These are phyloP conservation scores for Ips typographus DNA, from an alignment of 1,140 invertebrate species.

Conservation along the genomic window DNA sequence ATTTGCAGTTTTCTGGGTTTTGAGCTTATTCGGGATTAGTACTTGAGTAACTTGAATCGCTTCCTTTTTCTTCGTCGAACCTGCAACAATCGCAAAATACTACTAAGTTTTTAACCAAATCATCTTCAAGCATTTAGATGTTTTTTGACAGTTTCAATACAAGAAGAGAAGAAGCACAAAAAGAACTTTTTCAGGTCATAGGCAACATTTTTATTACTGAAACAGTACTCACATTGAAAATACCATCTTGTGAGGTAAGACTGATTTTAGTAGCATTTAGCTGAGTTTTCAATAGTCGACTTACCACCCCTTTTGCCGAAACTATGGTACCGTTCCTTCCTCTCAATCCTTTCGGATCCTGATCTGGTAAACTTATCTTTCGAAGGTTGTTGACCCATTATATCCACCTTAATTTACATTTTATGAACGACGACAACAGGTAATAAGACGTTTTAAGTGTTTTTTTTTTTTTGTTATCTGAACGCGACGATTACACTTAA, in stretches of 20 bases:
- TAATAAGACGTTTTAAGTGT: background rate
- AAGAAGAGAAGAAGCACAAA: too few relatives aligned
- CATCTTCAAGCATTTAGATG: too few relatives aligned
- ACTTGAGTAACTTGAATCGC: conserved; percentile 49
- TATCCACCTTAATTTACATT: conserved; percentile 40
- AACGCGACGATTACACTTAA: too few relatives aligned
- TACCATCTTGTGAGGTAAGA: background rate
- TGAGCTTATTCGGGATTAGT: conserved; percentile 44
- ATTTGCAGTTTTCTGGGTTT: conserved; percentile 34
- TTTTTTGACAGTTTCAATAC: too few relatives aligned
- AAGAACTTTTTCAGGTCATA: too few relatives aligned
- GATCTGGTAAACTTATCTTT: conserved; percentile 61
- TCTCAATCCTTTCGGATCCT: conserved; percentile 45
- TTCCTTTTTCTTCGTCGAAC: conserved; percentile 47
- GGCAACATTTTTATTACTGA: too few relatives aligned
- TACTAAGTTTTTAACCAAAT: too few relatives aligned
- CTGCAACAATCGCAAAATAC: conserved; percentile 41
- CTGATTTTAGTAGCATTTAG: background rate
- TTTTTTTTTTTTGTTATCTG: conserved; percentile 8
- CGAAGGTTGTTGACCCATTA: conserved; percentile 68
- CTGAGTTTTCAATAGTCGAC: background rate
- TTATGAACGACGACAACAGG: background rate
- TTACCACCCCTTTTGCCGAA: conserved; percentile 47
- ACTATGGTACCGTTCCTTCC: conserved; percentile 45
- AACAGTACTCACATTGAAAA: too few relatives aligned